Evolutionary conservation across 2,888 invertebrate genomes (phyloP).

Genomic region (Clunio marinus): DNA sequence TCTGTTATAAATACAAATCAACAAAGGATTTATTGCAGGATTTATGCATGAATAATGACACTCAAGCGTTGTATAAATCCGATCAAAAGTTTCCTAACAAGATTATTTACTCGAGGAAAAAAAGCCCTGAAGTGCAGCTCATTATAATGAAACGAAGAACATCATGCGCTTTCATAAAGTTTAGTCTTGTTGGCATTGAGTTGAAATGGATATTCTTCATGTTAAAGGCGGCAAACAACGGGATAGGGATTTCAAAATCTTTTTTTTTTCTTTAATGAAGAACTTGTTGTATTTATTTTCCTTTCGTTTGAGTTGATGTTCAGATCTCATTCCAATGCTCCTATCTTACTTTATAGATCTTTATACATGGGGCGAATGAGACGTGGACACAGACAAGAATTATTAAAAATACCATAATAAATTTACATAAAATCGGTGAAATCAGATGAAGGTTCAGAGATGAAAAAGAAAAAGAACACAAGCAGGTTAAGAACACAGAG

Average conservation of each 20-base stretch:
- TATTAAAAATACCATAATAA: constrained; percentile 3
- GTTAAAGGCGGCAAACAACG: constrained; percentile 12
- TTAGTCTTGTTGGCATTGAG: not conserved
- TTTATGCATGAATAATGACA: not conserved
- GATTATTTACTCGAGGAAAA: not conserved
- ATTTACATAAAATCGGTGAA: constrained; percentile 7
- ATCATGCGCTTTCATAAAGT: not conserved
- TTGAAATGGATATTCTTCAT: constrained; percentile 3
- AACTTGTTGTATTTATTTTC: constrained; percentile 13
- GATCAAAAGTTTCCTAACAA: not conserved
- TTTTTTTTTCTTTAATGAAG: not conserved
- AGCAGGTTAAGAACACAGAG: not conserved
- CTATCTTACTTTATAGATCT: constrained; percentile 1
- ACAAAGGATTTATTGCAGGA: not conserved
- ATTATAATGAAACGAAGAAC: not conserved
- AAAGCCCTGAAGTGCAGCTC: constrained; percentile 1
- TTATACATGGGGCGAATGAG: constrained; percentile 2
- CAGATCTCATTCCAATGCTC: not conserved
- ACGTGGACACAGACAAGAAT: constrained; percentile 7
- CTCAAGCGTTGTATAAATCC: not conserved
- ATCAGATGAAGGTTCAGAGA: constrained; percentile 7
- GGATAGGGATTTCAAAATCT: not conserved
- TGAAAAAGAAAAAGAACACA: not conserved
- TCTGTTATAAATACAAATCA: not conserved
- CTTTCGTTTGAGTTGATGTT: not conserved